Base-by-base conservation (phyloP, 2,113 vertebrate genomes). In the Laterallus jamaicensis region DNA sequence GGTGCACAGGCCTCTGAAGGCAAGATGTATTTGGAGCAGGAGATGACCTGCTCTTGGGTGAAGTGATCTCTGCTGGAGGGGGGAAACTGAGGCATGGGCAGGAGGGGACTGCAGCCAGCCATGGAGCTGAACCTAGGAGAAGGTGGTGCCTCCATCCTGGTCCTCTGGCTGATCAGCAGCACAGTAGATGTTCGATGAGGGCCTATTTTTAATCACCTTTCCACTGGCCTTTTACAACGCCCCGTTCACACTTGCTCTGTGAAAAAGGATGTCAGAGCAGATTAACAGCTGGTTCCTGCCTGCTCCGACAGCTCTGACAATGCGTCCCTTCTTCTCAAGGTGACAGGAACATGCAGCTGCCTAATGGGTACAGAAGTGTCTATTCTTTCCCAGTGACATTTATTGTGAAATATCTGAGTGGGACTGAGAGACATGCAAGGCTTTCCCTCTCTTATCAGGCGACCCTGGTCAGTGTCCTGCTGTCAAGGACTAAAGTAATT, bases 401-500 rank as follows among this genome's bases (percentile, higher is more conserved):
- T 96, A 97, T 98, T 98, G 97, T 98, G 97, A 98, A 98, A 97
- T 95, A 98, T 96, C 96, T 96, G 94, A 97, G 97, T 97, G 95
- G 96, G 94, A 93, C 94, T 89, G 94, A 93, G 96, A 97, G 96
- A 96, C 96, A 96, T 93, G 96, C 96, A 97, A 97, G 97, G 97
- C 95, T 97, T 96, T 97, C 97, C 96, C 95, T 88, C 70, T 93
- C 97, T 98, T 99, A 99, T 99, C 98, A 97, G 98, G 94, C 54
- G 96, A 98, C 97, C 98, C 98, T 99, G 99, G 98, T 99, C 98
- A 99, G 97, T 98, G 98, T 99, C 98, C 98, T 97, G 96, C 98
- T 98, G 98, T 98, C 98, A 98, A 98, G 98, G 98, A 98, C 98
- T 97, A 94, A 96, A 98, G 98, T 99, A 98, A 99, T 99, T 99